Evolutionary conservation across 2,113 vertebrate genomes (phyloP).

Genomic region (Corvus cornix): DNA sequence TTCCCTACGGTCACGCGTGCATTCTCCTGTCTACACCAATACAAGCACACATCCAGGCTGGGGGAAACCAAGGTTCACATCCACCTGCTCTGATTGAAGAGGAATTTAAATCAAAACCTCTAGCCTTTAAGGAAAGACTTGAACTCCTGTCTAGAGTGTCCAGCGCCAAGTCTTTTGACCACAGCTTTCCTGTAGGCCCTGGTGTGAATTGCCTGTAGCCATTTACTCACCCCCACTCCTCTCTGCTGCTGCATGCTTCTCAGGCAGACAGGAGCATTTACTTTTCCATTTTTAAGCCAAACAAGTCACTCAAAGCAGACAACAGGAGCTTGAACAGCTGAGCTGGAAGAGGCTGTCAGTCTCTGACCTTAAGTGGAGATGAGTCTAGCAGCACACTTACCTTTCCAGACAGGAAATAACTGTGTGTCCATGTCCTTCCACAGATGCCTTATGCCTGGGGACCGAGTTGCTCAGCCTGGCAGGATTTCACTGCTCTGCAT

Average conservation of each 20-base stretch:
- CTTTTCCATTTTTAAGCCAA: background rate
- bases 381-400: conserved; percentile 36
- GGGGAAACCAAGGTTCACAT: background rate
- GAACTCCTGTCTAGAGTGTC: background rate
- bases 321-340: background rate
- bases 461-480: background rate
- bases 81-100: background rate
- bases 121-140: background rate
- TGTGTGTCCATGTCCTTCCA: background rate
- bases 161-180: background rate
- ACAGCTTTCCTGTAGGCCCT: background rate
- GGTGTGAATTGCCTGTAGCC: background rate
- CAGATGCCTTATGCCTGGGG: background rate
- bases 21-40: background rate
- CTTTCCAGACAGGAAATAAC: conserved; percentile 18
- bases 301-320: conserved; percentile 1
- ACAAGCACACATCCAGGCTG: background rate
- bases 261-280: background rate
- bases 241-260: background rate
- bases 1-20: fast-evolving
- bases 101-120: background rate
- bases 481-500: background rate
- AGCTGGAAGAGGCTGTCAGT: conserved; percentile 5
- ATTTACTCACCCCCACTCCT: background rate
- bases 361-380: background rate